Conservation (phyloP, 2,113 vertebrate genomes). For the Oryzias celebensis region DNA sequence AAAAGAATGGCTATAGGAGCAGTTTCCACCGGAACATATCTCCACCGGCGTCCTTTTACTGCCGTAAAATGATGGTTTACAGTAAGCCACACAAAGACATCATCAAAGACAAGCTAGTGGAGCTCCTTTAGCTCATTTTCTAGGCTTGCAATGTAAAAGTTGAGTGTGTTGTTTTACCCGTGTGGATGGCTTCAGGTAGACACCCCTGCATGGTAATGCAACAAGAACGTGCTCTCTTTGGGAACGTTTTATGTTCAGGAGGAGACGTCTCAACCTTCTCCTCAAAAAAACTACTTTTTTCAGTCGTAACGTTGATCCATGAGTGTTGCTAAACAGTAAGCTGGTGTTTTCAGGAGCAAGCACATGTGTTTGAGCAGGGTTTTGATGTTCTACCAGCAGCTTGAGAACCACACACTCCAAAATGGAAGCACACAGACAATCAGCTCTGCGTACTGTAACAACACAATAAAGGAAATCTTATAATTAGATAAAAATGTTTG, state of each 20-base stretch:
- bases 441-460: constrained; percentile 18
- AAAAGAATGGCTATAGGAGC: constrained; percentile 59
- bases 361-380: constrained; percentile 13
- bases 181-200: constrained; percentile 22
- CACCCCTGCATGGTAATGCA: constrained; percentile 11
- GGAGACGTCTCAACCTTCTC: constrained; percentile 1
- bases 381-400: constrained; percentile 29
- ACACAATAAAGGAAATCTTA: constrained; percentile 4
- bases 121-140: constrained; percentile 49
- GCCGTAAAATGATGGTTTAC: constrained; percentile 41
- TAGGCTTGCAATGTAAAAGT: constrained; percentile 41
- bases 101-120: constrained; percentile 49
- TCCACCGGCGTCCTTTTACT: constrained; percentile 35
- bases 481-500: constrained; percentile 3
- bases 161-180: constrained; percentile 26
- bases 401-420: constrained; percentile 40
- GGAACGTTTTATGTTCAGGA: constrained; percentile 48
- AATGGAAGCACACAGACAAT: constrained; percentile 45
- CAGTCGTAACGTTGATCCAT: not conserved
- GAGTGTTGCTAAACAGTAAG: constrained; percentile 21
- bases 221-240: constrained; percentile 45
- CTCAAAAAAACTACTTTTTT: not conserved
- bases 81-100: constrained; percentile 56
- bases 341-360: constrained; percentile 27
- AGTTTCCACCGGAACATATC: constrained; percentile 44